Conservation (phyloP, 1,140 invertebrate genomes). For the Lutraria rhynchaena region DNA sequence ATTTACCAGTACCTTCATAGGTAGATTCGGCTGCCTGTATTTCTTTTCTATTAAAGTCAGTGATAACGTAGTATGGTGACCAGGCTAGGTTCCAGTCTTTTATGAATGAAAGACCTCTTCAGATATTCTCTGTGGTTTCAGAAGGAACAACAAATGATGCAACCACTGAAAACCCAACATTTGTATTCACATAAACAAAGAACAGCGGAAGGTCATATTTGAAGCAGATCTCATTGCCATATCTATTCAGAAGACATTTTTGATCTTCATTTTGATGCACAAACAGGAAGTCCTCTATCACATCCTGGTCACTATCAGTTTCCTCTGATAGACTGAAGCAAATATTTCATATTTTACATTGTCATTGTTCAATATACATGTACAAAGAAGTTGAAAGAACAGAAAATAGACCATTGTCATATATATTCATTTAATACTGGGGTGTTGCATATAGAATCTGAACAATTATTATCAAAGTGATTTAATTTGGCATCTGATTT, state of each 20-base stretch:
- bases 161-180: conserved; percentile 57
- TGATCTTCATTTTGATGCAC: conserved; percentile 61
- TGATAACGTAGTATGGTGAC: conserved; percentile 35
- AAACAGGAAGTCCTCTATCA: conserved; percentile 51
- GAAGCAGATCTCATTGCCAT: conserved; percentile 57
- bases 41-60: conserved; percentile 42
- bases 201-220: conserved; percentile 67
- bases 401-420: neutral
- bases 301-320: neutral
- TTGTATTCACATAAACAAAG: conserved; percentile 63
- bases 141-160: conserved; percentile 56
- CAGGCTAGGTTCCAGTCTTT: conserved; percentile 61
- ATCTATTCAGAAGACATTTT: conserved; percentile 47
- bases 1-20: conserved; percentile 56
- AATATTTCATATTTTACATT: too few relatives aligned
- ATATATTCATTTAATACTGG: conserved; percentile 24
- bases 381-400: conserved; percentile 3
- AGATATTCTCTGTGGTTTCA: conserved; percentile 42
- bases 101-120: conserved; percentile 49
- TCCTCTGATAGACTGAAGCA: conserved; percentile 16
- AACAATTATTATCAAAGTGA: conserved; percentile 4
- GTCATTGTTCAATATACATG: too few relatives aligned
- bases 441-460: conserved; percentile 12
- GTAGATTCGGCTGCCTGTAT: conserved; percentile 30
- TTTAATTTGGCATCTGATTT: too few relatives aligned